Percentiles rank a stretch among this genome's conserved stretches.
phyloP scores from a whole-genome alignment of 1,140 invertebrate species.

The Cherax quadricarinatus region DNA sequence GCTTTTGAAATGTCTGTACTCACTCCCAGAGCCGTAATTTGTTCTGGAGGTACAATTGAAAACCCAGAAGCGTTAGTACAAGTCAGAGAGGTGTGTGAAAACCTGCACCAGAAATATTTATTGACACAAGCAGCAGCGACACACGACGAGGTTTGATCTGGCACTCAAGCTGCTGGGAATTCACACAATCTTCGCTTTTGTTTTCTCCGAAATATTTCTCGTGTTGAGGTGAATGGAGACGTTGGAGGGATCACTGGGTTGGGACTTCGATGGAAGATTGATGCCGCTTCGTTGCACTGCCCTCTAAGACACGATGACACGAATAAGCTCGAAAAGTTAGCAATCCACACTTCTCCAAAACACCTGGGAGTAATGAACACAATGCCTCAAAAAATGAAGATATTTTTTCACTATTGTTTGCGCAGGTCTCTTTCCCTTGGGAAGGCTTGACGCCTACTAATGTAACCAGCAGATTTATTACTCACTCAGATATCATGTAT shows the following conservation, averaged over 20 bases:
- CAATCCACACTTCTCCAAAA: too few relatives aligned
- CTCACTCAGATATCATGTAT: too few relatives aligned
- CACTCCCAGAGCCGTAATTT: constrained; percentile 17
- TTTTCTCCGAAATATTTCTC: neutral
- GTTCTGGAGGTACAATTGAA: constrained; percentile 28
- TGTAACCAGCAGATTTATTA: too few relatives aligned
- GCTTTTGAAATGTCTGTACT: constrained; percentile 20
- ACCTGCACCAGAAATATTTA: constrained; percentile 27
- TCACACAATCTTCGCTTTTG: neutral
- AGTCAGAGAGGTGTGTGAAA: constrained; percentile 20
- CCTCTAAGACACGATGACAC: neutral
- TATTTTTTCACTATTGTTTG: too few relatives aligned
- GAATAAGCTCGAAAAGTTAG: neutral
- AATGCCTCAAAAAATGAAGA: too few relatives aligned
- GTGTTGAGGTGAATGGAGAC: neutral
- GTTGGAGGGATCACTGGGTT: neutral
- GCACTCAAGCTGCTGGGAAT: neutral
- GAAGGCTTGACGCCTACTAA: too few relatives aligned
- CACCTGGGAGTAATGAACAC: too few relatives aligned
- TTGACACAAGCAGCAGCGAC: constrained; percentile 28
- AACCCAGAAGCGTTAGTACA: constrained; percentile 22
- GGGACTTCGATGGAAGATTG: neutral
- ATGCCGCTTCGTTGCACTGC: neutral
- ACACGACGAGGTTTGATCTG: neutral
- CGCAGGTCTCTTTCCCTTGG: too few relatives aligned